These are phyloP conservation scores for Drosophila rufa DNA, from an alignment of 1,140 invertebrate genomes.

Conservation along the genomic window DNA sequence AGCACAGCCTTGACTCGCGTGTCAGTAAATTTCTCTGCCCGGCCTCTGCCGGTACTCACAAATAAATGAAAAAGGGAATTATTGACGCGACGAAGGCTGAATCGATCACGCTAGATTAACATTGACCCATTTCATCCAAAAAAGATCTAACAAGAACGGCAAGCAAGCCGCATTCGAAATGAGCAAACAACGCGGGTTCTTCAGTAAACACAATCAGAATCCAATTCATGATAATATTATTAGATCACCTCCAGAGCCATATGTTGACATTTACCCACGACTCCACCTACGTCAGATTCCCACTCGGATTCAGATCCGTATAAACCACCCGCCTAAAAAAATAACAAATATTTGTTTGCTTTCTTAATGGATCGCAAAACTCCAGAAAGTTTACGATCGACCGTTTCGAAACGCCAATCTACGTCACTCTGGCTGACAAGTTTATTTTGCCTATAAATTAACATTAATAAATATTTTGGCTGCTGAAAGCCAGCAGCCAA, in stretches of 20 bases:
- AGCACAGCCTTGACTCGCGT: too few relatives aligned
- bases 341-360: constrained; percentile 18
- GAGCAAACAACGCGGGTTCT: constrained; percentile 13
- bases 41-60: too few relatives aligned
- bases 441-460: constrained; percentile 63
- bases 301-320: not conserved
- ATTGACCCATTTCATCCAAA: constrained; percentile 51
- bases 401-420: constrained; percentile 22
- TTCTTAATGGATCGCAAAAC: constrained; percentile 38
- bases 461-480: constrained; percentile 58
- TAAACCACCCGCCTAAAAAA: not conserved
- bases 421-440: constrained; percentile 53
- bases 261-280: constrained; percentile 52
- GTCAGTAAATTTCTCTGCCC: too few relatives aligned
- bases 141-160: constrained; percentile 37
- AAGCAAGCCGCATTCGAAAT: constrained; percentile 27
- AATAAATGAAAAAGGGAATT: not conserved
- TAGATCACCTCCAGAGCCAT: constrained; percentile 45
- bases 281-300: constrained; percentile 15
- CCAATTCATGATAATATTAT: constrained; percentile 68
- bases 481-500: constrained; percentile 35
- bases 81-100: constrained; percentile 40
- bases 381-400: constrained; percentile 18
- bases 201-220: constrained; percentile 50
- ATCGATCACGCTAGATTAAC: constrained; percentile 51